phyloP scores from a whole-genome alignment of 2,797 vertebrate genomes.

The Anableps anableps region DNA sequence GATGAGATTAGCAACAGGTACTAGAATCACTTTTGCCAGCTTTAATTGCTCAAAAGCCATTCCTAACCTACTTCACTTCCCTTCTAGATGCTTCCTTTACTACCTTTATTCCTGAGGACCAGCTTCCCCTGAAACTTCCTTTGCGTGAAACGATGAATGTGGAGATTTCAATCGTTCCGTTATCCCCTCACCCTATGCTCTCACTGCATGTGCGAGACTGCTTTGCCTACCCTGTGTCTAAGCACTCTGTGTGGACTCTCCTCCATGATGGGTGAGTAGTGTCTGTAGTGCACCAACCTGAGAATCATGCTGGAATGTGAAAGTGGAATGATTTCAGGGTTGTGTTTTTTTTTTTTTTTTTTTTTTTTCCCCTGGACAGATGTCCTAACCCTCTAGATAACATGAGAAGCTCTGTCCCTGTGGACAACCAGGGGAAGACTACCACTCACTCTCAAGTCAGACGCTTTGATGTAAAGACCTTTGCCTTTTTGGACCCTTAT shows the following conservation, averaged over 20 bases:
- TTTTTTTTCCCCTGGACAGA: slow-evolving; percentile 35
- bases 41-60: no score
- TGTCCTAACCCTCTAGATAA: slow-evolving; percentile 75
- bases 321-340: background rate
- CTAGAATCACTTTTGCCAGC: background rate
- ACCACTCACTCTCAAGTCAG: slow-evolving; percentile 66
- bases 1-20: slow-evolving; percentile 80
- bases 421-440: slow-evolving; percentile 50
- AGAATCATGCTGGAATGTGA: background rate
- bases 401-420: slow-evolving; percentile 68
- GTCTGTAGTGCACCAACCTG: rapidly evolving
- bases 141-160: slow-evolving; percentile 62
- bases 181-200: slow-evolving; percentile 61
- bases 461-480: slow-evolving; percentile 78
- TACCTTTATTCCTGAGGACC: slow-evolving; percentile 63
- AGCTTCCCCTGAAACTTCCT: slow-evolving; percentile 66
- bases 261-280: slow-evolving; percentile 69
- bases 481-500: slow-evolving; percentile 73
- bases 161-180: slow-evolving; percentile 71
- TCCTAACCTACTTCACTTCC: background rate
- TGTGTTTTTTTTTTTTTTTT: no score
- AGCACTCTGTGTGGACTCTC: slow-evolving; percentile 77
- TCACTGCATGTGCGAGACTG: slow-evolving; percentile 74
- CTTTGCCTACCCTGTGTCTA: slow-evolving; percentile 75
- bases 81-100: slow-evolving; percentile 71